phyloP scores from a whole-genome alignment of 2,888 invertebrate species.

The Icerya purchasi region DNA sequence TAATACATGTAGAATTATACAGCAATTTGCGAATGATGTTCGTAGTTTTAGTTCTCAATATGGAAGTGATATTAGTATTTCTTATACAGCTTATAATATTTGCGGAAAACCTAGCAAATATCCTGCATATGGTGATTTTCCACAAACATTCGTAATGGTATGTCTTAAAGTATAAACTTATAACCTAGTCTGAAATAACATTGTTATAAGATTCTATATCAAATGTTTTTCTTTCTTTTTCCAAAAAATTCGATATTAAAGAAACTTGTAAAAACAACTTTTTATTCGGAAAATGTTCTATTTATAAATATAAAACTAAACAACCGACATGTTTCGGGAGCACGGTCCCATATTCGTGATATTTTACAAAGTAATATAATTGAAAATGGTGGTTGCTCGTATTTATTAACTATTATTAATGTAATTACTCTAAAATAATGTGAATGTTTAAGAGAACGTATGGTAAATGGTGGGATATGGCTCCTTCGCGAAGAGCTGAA shows the following conservation, averaged over 20 bases:
- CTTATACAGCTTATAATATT: conserved; percentile 69
- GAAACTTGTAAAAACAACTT: too few species aligned
- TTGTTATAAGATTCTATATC: too few species aligned
- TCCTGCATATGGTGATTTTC: conserved; percentile 78
- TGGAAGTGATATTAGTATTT: conserved; percentile 67
- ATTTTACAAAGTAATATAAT: too few species aligned
- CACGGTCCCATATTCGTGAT: too few species aligned
- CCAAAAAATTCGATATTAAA: too few species aligned
- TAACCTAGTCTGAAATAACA: too few species aligned
- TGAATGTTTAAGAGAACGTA: conserved; percentile 63
- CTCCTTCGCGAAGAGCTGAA: conserved; percentile 44
- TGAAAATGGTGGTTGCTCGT: too few species aligned
- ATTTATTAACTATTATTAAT: too few species aligned
- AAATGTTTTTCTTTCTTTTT: conserved; percentile 16
- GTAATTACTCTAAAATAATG: too few species aligned
- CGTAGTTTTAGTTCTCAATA: conserved; percentile 74
- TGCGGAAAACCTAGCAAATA: conserved; percentile 64
- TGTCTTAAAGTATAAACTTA: background rate
- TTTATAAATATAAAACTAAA: too few species aligned
- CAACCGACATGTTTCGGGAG: too few species aligned
- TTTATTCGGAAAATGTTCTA: too few species aligned
- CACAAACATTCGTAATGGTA: conserved; percentile 75
- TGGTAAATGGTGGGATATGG: conserved; percentile 63
- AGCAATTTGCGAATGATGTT: conserved; percentile 59
- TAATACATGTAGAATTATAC: conserved; percentile 28